Evolutionary conservation across 2,797 vertebrate genomes (phyloP).

Genomic region (Myiotriccus ornatus): DNA sequence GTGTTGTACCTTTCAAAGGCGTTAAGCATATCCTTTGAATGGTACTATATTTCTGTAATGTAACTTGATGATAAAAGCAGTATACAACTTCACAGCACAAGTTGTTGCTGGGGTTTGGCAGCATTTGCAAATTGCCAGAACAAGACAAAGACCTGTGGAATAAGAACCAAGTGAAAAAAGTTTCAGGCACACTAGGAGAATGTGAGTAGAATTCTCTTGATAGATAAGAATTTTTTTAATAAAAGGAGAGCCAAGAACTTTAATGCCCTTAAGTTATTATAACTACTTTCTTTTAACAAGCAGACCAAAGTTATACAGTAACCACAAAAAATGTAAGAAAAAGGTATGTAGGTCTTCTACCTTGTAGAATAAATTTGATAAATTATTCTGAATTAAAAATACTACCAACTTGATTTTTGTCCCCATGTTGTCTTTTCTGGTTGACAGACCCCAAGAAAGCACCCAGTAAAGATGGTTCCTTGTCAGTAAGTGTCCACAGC

Average conservation of each 20-base stretch:
- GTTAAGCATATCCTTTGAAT: not conserved
- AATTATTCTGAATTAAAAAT: not conserved
- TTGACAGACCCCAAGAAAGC: not conserved
- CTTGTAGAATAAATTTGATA: not conserved
- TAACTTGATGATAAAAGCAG: not conserved
- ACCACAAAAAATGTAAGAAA: not conserved
- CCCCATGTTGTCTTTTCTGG: not conserved
- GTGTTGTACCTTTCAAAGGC: not conserved
- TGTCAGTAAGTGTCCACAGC: not conserved
- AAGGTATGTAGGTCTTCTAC: not conserved
- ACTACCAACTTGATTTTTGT: not conserved
- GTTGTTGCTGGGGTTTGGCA: not conserved
- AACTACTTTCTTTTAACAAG: not conserved
- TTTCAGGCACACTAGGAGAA: not conserved
- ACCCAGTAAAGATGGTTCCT: not conserved
- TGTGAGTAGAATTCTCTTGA: constrained; percentile 7
- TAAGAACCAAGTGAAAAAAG: not conserved
- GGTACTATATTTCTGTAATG: not conserved
- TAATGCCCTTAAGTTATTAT: constrained; percentile 16
- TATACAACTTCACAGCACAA: not conserved
- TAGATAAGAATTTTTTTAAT: not conserved
- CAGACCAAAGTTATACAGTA: not conserved
- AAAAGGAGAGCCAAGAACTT: constrained; percentile 4
- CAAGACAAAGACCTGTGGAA: not conserved
- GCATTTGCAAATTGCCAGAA: not conserved